Percentiles rank a stretch among this genome's conserved stretches.
Evolutionary conservation across 2,888 invertebrate genomes (phyloP).

Genomic region (Spilosoma lubricipeda): DNA sequence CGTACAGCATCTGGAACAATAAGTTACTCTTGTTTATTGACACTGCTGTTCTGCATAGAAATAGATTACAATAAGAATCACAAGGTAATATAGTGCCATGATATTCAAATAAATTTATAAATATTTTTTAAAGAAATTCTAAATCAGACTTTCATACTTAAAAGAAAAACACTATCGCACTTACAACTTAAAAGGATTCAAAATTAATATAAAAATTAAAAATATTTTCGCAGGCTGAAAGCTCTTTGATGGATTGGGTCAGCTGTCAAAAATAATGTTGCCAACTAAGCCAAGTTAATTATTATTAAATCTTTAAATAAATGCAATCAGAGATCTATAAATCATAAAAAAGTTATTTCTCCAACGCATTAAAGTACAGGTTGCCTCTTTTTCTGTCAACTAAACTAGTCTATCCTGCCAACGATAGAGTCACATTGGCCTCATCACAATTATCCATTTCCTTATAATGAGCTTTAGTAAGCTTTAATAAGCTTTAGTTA

Average conservation of each 20-base stretch:
- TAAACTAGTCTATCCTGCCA: too few species aligned
- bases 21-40: constrained; percentile 62
- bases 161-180: constrained; percentile 33
- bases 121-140: not conserved
- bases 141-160: not conserved
- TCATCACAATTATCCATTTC: too few species aligned
- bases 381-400: too few species aligned
- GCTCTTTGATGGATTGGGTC: constrained; percentile 52
- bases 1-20: constrained; percentile 68
- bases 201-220: constrained; percentile 34
- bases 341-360: too few species aligned
- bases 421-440: too few species aligned
- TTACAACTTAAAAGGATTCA: constrained; percentile 47
- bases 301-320: too few species aligned
- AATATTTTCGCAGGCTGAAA: constrained; percentile 38
- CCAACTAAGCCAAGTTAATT: not conserved
- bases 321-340: not conserved
- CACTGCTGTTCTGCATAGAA: constrained; percentile 63
- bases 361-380: too few species aligned
- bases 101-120: constrained; percentile 16
- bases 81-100: constrained; percentile 50
- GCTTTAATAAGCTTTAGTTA: too few species aligned
- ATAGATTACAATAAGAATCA: constrained; percentile 74
- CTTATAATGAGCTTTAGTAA: too few species aligned
- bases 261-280: constrained; percentile 53